phyloP scores from a whole-genome alignment of 2,888 invertebrate genomes.

The Unio delphinus region DNA sequence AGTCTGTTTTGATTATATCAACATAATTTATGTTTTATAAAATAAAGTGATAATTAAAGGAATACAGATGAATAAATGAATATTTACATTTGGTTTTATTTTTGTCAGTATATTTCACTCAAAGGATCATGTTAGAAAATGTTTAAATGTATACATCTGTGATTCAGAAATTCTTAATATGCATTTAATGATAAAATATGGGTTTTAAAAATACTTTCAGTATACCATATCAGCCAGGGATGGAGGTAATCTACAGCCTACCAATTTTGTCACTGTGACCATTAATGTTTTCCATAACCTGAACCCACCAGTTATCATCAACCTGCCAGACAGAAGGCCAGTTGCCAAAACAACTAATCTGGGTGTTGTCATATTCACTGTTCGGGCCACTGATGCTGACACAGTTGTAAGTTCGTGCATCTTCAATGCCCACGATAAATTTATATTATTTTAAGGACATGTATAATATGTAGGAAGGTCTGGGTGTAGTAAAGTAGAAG shows the following conservation, averaged over 20 bases:
- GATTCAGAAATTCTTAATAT: no score
- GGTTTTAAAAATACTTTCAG: conserved; percentile 25
- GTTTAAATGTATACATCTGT: no score
- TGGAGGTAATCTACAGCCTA: conserved; percentile 47
- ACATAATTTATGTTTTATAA: no score
- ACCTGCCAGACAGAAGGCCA: conserved; percentile 10
- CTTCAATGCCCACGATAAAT: not conserved
- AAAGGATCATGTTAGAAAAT: no score
- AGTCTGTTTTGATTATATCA: no score
- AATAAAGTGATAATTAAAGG: no score
- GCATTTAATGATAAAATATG: no score
- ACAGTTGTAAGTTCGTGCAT: conserved; percentile 24
- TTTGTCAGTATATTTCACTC: no score
- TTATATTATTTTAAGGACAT: not conserved
- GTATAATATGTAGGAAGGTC: no score
- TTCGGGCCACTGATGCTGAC: conserved; percentile 50
- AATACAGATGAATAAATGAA: no score
- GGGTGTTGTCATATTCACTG: conserved; percentile 36
- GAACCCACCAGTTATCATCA: conserved; percentile 40
- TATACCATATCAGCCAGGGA: conserved; percentile 50
- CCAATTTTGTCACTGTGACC: conserved; percentile 31
- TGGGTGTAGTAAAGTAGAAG: no score
- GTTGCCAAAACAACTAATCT: conserved; percentile 39
- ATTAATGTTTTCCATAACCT: conserved; percentile 51
- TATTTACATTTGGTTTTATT: no score